Evolutionary conservation across 2,797 vertebrate species (phyloP), one percentile per base, ranked within the genome.

Genomic region (Bradypus variegatus): DNA sequence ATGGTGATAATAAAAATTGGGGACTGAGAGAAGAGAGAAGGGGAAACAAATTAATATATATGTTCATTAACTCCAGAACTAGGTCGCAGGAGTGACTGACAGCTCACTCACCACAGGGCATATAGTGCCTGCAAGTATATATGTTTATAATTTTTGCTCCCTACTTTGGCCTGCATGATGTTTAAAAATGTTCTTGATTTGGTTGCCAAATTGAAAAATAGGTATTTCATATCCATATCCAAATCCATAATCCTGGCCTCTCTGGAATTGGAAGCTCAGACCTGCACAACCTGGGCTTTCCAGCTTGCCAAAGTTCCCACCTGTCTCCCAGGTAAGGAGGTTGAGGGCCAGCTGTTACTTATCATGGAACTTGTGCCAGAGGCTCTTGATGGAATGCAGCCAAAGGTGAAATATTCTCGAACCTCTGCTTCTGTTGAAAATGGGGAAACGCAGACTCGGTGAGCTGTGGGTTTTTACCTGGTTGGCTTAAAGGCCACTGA

Each of bases 161-260:
- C 70, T 55, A 55, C 64, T 78, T 83, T 53, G 45, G 8, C 64
- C 16, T 53, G 19, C 45, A 77, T 33, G 45, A n/a, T 77, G 64
- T 64, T 84, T 89, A 70, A 88, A 82, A 60, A 91, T 80, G 62
- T 87, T 83, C n/a, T 87, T 85, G 38, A 83, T 48, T 91, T 75
- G 62, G 48, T 77, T 81, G n/a, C 80, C 53, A 94, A 50, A n/a
- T 73, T 38, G 38, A 76, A 88, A 79, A 77, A 72, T 29, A 76
- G 58, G 29, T 19, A 36, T 38, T 90, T 92, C 64, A n/a, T 41
- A 65, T 60, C 27, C 64, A n/a, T 41, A 65, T 60, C 27, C 73
- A 88, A 65, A n/a, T 15, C 8, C 16, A 5, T 38, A 75, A 27
- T 91, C 75, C 53, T 16, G 10, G 76, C 45, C 84, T 93, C 83